Percentiles rank a stretch among this genome's conserved stretches.
These are phyloP conservation scores for Amblyornis subalaris DNA, from an alignment of 2,113 vertebrate species.

Conservation along the genomic window DNA sequence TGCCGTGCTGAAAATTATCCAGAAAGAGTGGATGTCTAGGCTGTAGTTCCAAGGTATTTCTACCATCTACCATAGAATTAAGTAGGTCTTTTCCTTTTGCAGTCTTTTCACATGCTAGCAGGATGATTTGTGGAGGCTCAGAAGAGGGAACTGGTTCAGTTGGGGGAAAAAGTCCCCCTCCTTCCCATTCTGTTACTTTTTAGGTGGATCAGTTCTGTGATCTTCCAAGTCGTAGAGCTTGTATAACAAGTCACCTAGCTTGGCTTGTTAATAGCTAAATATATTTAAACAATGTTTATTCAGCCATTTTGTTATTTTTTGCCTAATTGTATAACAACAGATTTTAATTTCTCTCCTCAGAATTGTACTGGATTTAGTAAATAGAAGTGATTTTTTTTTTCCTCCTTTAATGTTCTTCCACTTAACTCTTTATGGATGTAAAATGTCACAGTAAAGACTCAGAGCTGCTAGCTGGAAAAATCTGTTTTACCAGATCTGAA, in stretches of 20 bases:
- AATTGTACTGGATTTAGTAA: neutral
- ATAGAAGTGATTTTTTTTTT: neutral
- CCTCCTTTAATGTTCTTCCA: neutral
- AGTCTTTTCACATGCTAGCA: neutral
- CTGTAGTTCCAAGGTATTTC: neutral
- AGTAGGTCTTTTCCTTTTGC: neutral
- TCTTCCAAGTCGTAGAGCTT: neutral
- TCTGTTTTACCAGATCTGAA: neutral
- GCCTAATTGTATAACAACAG: neutral
- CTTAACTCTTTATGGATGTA: neutral
- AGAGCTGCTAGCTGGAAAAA: neutral
- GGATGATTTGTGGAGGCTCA: neutral
- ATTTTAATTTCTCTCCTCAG: neutral
- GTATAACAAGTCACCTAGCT: neutral
- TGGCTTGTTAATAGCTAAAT: neutral
- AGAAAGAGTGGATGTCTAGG: neutral
- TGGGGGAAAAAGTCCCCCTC: neutral
- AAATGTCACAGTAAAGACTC: neutral
- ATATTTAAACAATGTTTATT: neutral
- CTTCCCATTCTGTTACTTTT: neutral
- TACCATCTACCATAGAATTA: neutral
- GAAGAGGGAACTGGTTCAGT: neutral
- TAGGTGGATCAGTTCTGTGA: neutral
- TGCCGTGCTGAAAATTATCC: neutral
- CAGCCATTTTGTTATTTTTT: neutral